A percentile compares a stretch with the other conserved stretches of the same genome.
Evolutionary conservation across 2,113 vertebrate genomes (phyloP).

Genomic region (Syngnathus typhle): DNA sequence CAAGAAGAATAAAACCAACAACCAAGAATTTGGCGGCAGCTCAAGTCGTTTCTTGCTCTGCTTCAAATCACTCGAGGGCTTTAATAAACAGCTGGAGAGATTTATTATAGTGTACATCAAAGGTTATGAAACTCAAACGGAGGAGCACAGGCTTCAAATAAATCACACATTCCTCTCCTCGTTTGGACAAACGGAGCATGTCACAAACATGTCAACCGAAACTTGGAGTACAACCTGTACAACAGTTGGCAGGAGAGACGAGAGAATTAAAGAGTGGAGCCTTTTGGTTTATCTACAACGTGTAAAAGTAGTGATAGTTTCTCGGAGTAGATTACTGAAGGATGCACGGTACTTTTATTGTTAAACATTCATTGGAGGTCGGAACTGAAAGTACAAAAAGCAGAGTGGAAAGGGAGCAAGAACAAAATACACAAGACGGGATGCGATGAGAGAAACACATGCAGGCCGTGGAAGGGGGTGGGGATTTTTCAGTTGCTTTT

Average conservation of each 20-base stretch:
- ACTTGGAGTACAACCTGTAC: slow-evolving; percentile 79
- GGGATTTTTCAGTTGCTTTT: slow-evolving; percentile 72
- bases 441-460: slow-evolving; percentile 57
- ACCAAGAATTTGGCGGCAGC: not conserved
- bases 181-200: slow-evolving; percentile 71
- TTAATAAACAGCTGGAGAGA: slow-evolving; percentile 70
- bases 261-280: slow-evolving; percentile 54
- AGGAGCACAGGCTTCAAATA: slow-evolving; percentile 63
- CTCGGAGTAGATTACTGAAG: slow-evolving; percentile 58
- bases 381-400: slow-evolving; percentile 57
- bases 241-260: slow-evolving; percentile 65
- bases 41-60: not conserved
- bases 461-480: slow-evolving; percentile 43
- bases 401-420: slow-evolving; percentile 33
- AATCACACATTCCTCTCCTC: slow-evolving; percentile 63
- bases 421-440: slow-evolving; percentile 29
- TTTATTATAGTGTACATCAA: slow-evolving; percentile 68
- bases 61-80: slow-evolving; percentile 60
- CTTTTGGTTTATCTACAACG: slow-evolving; percentile 55
- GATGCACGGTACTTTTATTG: slow-evolving; percentile 69
- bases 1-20: not conserved
- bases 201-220: slow-evolving; percentile 75
- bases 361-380: slow-evolving; percentile 69
- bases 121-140: slow-evolving; percentile 63
- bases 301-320: slow-evolving; percentile 63